Percentiles rank a stretch among this genome's conserved stretches.
Evolutionary conservation across 1,140 invertebrate species (phyloP).

Genomic region (Drosophila paulistorum): DNA sequence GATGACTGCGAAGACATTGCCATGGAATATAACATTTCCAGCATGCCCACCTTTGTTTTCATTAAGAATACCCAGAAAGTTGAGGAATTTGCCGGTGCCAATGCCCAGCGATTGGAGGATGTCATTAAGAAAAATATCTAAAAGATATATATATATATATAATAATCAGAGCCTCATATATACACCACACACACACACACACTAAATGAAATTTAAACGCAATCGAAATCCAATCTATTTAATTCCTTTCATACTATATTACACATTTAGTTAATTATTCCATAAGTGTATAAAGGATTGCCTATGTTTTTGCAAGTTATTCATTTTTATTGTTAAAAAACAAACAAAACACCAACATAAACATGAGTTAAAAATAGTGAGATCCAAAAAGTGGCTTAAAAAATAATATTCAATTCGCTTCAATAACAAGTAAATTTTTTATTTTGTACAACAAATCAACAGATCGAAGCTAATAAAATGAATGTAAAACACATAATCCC

Average conservation of each 20-base stretch:
- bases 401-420: constrained; percentile 58
- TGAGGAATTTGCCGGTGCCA: constrained; percentile 91
- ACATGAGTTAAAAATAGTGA: constrained; percentile 32
- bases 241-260: constrained; percentile 41
- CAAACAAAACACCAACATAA: constrained; percentile 21
- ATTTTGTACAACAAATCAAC: constrained; percentile 51
- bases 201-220: constrained; percentile 4
- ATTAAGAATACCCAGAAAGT: constrained; percentile 90
- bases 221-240: constrained; percentile 26
- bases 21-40: constrained; percentile 90
- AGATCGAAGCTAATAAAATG: constrained; percentile 48
- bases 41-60: constrained; percentile 97
- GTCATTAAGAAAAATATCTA: constrained; percentile 57
- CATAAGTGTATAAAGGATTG: constrained; percentile 55
- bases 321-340: not conserved
- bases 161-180: not conserved
- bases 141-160: not conserved
- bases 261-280: constrained; percentile 70
- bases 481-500: constrained; percentile 43
- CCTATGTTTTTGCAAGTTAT: constrained; percentile 6
- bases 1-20: constrained; percentile 94
- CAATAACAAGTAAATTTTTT: constrained; percentile 54
- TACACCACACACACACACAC: not conserved
- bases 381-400: constrained; percentile 65
- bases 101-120: constrained; percentile 87